Percentiles rank a stretch among this genome's conserved stretches.
Conservation (phyloP, 1,140 invertebrate species). For the Drosophila nasuta region DNA sequence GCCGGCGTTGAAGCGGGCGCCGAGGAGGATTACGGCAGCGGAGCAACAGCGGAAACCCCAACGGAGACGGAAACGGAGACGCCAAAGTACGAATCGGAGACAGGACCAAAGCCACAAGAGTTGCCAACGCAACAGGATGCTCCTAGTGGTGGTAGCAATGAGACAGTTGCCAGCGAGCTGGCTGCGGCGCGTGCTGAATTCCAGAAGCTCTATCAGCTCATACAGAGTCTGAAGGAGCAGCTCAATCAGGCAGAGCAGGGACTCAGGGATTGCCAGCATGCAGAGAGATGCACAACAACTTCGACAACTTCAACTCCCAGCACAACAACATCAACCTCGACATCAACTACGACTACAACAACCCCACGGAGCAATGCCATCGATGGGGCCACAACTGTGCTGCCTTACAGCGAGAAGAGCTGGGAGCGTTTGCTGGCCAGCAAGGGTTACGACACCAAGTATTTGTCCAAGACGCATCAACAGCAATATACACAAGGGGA, state of each 20-base stretch:
- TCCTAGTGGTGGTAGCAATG: neutral
- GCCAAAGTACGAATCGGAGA: neutral
- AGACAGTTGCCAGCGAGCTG: constrained; percentile 12
- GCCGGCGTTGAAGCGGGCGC: constrained; percentile 14
- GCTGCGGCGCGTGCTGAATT: constrained; percentile 19
- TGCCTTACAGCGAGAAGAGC: constrained; percentile 16
- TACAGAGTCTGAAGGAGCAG: constrained; percentile 25
- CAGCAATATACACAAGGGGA: constrained; percentile 42
- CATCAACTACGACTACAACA: constrained; percentile 9
- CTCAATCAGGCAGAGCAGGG: constrained; percentile 27
- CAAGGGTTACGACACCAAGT: constrained; percentile 69
- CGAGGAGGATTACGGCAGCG: constrained; percentile 19
- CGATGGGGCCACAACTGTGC: neutral
- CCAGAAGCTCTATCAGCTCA: constrained; percentile 28
- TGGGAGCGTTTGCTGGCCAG: constrained; percentile 66
- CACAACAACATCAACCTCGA: neutral
- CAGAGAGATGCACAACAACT: neutral
- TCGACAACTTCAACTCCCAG: neutral
- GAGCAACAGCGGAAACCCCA: neutral
- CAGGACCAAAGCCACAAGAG: neutral
- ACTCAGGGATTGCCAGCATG: constrained; percentile 7
- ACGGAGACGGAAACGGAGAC: no score
- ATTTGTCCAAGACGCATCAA: constrained; percentile 45
- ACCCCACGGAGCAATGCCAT: constrained; percentile 11
- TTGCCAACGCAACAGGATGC: constrained; percentile 2